Evolutionary conservation across 1,140 invertebrate species (phyloP), one percentile per base, ranked within the genome.

Genomic region (Meloidogyne floridensis): DNA sequence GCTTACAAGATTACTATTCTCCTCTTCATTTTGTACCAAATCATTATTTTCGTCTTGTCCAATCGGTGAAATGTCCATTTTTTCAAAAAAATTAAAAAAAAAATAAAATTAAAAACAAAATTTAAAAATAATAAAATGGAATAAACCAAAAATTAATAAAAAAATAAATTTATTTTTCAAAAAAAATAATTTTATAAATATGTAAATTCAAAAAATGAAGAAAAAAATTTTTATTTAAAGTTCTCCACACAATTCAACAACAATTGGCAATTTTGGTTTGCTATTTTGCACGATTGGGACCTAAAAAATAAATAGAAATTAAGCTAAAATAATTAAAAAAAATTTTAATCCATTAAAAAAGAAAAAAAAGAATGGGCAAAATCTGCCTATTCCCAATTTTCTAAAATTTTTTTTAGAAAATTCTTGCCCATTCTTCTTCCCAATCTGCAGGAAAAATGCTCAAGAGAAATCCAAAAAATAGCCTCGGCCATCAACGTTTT

Each of bases 261-360:
- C 86, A 79, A 90, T 85, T 2, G 89, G 87, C 18, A 90, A 81
- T 93, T 99, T 99, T 42, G 98, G 97, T 92, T 98, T 98, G 92
- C 98, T 99, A 91, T 98, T 99, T 10, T 96, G 95, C 76, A 97
- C 97, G 6, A 95, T 98, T 2, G 98, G 97, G 11, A 98, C 96
- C 77, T 79, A 1, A 78, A 70, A 20, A 20, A 7, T 53, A 42
- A 8, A 47, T 20, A n/a, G 70, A 53, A 47, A 73, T 47, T 73
- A 3, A n/a, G n/a, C 59, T 5, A 5, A 2, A 59, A 59, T 15
- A 59, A 59, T 59, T 59, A n/a, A 13, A 13, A 13, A 43, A 65
- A 77, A 77, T 0, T 5, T 4, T 2, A n/a, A n/a, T 13, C 2
- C 51, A 11, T n/a, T 18, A 2, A 72, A 43, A 43, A 54, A 9